Evolutionary conservation across 2,113 vertebrate species (phyloP).

Genomic region (Tachycineta bicolor): DNA sequence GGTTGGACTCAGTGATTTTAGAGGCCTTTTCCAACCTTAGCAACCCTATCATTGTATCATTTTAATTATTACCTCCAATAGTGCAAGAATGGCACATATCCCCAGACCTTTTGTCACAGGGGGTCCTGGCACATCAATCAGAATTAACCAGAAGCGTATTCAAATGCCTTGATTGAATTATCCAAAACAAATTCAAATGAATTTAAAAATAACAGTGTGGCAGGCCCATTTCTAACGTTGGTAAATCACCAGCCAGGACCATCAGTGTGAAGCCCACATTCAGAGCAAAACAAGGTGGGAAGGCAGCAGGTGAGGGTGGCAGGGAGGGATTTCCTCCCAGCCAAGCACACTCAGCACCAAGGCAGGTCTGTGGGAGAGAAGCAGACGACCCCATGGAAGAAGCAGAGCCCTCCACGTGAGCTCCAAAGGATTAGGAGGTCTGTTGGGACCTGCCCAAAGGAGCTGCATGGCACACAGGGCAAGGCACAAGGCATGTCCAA

Average conservation of each 20-base stretch:
- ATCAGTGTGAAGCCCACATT: background rate
- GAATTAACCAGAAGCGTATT: constrained; percentile 1
- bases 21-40: background rate
- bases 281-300: background rate
- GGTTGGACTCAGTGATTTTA: background rate
- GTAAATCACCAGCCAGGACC: background rate
- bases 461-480: background rate
- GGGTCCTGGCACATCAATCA: background rate
- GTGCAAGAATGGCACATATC: background rate
- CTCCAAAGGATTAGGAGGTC: background rate
- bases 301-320: fast-evolving
- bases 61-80: background rate
- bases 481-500: background rate
- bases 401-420: background rate
- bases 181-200: background rate
- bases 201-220: background rate
- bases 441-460: background rate
- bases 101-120: background rate
- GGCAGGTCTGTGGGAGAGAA: background rate
- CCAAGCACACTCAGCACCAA: background rate
- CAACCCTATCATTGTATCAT: background rate
- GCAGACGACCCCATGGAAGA: background rate
- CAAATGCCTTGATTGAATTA: constrained; percentile 16
- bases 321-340: background rate
- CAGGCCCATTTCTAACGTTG: background rate